A percentile compares a stretch with the other conserved stretches of the same genome.
Conservation (phyloP, 2,113 vertebrate genomes). For the Clupea harengus region DNA sequence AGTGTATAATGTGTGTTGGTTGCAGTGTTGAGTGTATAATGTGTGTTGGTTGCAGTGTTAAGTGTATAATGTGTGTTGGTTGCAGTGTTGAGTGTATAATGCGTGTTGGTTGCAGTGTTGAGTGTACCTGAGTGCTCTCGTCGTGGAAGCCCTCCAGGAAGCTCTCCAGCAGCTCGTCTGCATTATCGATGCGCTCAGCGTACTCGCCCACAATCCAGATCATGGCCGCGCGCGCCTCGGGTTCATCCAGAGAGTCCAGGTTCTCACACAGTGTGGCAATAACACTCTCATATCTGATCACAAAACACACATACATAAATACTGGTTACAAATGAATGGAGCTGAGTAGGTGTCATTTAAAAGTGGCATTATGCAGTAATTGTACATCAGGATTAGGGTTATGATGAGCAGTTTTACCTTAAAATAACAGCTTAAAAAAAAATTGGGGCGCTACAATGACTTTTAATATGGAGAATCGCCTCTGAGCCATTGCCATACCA, state of each 20-base stretch:
- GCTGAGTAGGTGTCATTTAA: not conserved
- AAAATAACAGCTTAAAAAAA: too few species aligned
- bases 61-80: not conserved
- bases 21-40: not conserved
- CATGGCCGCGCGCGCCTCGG: slow-evolving; percentile 93
- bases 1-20: not conserved
- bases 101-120: too few species aligned
- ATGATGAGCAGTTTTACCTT: too few species aligned
- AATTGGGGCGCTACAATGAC: too few species aligned
- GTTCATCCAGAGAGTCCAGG: slow-evolving; percentile 93
- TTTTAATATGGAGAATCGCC: too few species aligned
- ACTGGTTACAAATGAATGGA: not conserved
- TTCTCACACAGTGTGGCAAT: slow-evolving; percentile 96
- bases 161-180: slow-evolving; percentile 92
- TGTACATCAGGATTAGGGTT: too few species aligned
- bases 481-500: too few species aligned
- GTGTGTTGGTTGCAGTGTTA: not conserved
- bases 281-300: slow-evolving; percentile 88
- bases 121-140: slow-evolving; percentile 93
- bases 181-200: slow-evolving; percentile 91
- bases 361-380: too few species aligned
- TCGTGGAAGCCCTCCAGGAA: slow-evolving; percentile 97
- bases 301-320: not conserved
- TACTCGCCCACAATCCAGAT: slow-evolving; percentile 98
- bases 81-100: slow-evolving; percentile 11